Evolutionary conservation across 2,797 vertebrate species (phyloP), one percentile per base, ranked within the genome.

Genomic region (Spatula versicolor): DNA sequence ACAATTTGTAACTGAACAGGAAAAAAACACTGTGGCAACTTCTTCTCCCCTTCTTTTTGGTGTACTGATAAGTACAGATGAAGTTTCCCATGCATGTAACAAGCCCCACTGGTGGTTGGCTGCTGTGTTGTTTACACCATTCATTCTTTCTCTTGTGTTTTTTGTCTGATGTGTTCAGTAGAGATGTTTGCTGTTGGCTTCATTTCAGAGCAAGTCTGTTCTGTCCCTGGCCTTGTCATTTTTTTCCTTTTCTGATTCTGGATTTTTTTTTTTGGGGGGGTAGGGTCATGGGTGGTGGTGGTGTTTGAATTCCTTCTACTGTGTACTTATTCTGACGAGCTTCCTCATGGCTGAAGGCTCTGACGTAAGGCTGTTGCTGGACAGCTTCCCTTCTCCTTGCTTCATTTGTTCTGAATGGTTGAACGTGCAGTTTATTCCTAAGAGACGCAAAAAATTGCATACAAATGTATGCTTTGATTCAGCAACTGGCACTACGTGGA

Each of bases 41-140:
- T 28, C 33, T 55, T 11, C 45, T 14, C 62, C 11, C 25, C 43
- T 13, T 23, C 9, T 17, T 52, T 67, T 33, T 23, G 13, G 2
- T 3, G 0, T 35, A 4, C 26, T 25, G 39, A 7, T 8, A 2
- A 4, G 33, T 13, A 12, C 8, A 45, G 67, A 2, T 25, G 20
- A 33, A 31, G 22, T 3, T 79, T 48, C 7, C 8, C 18, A 4
- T 14, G 43, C 48, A 55, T 21, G 21, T 14, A 23, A 23, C 81
- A 52, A 64, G 31, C 19, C 59, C 35, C 2, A 3, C 25, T 5
- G 45, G 18, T n/a, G n/a, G 9, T 1, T 43, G 50, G 28, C 72
- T 50, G n/a, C 72, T 58, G 11, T 41, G 26, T 33, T 54, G 1
- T 15, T 54, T 5, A 5, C n/a, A 7, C 19, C 9, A 2, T 22